Evolutionary conservation across 2,888 invertebrate genomes (phyloP).

Genomic region (Tachina lurida): DNA sequence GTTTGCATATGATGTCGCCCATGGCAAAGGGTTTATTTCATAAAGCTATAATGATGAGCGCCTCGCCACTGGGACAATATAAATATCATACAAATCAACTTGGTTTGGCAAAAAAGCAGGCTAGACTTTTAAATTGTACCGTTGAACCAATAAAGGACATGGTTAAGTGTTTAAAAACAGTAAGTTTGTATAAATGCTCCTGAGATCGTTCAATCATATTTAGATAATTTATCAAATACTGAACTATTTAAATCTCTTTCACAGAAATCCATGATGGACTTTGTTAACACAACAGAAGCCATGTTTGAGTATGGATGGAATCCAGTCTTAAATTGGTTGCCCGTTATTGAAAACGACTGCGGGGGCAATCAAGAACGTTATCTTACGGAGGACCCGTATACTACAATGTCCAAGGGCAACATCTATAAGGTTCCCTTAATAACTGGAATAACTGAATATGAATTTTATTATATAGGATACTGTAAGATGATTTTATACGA

Average conservation of each 20-base stretch:
- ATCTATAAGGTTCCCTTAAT: conserved; percentile 86
- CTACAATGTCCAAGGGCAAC: conserved; percentile 84
- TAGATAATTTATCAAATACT: neutral
- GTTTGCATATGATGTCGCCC: conserved; percentile 86
- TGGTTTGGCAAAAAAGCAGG: conserved; percentile 86
- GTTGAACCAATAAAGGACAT: conserved; percentile 84
- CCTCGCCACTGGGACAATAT: conserved; percentile 84
- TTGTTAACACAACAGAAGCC: conserved; percentile 74
- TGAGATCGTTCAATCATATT: neutral
- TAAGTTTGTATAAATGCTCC: conserved; percentile 71
- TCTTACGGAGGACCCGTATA: conserved; percentile 85
- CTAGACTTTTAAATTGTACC: conserved; percentile 85
- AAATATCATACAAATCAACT: conserved; percentile 84
- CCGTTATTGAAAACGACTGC: conserved; percentile 86
- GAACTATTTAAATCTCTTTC: conserved; percentile 5
- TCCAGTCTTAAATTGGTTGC: conserved; percentile 84
- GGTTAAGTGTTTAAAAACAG: conserved; percentile 85
- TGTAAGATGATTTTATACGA: conserved; percentile 76
- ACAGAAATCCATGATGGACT: conserved; percentile 77
- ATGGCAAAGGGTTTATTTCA: conserved; percentile 88
- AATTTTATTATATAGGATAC: conserved; percentile 85
- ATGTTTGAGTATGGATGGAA: conserved; percentile 80
- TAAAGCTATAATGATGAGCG: conserved; percentile 87
- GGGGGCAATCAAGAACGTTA: conserved; percentile 85
- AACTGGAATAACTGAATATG: conserved; percentile 86